phyloP scores from a whole-genome alignment of 2,797 vertebrate species.

The Falco biarmicus region DNA sequence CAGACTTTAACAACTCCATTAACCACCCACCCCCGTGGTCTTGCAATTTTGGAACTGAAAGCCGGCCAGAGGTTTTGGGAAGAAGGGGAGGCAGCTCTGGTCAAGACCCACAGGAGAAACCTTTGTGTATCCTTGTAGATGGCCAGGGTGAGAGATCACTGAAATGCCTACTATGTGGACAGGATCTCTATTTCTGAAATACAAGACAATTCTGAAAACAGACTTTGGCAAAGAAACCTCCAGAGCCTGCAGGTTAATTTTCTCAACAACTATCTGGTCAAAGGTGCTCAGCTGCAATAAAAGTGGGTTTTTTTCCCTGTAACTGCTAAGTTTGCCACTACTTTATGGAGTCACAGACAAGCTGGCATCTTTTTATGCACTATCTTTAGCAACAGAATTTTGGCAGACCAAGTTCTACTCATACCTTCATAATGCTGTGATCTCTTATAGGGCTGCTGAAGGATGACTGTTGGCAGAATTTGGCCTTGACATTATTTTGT shows the following conservation, averaged over 20 bases:
- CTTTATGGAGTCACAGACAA: not conserved
- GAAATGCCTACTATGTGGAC: not conserved
- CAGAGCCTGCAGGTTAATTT: not conserved
- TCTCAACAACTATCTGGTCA: not conserved
- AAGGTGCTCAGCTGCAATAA: not conserved
- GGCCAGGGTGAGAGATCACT: not conserved
- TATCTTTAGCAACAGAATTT: not conserved
- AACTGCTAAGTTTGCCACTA: not conserved
- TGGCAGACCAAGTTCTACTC: not conserved
- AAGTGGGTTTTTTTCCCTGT: fast-evolving
- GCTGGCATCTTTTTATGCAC: not conserved
- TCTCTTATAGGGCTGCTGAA: not conserved
- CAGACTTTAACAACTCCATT: not conserved
- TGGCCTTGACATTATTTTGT: not conserved
- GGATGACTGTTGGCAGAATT: not conserved
- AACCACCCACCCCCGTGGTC: not conserved
- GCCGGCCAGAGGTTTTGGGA: not conserved
- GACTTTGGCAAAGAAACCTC: not conserved
- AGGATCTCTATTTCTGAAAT: not conserved
- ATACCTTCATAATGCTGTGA: not conserved
- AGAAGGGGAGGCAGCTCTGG: not conserved
- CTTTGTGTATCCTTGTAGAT: not conserved
- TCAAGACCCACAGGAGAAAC: not conserved
- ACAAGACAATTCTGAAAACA: not conserved
- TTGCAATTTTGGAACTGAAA: not conserved